Conservation (phyloP, 2,797 vertebrate genomes). For the Scolopax rusticola region DNA sequence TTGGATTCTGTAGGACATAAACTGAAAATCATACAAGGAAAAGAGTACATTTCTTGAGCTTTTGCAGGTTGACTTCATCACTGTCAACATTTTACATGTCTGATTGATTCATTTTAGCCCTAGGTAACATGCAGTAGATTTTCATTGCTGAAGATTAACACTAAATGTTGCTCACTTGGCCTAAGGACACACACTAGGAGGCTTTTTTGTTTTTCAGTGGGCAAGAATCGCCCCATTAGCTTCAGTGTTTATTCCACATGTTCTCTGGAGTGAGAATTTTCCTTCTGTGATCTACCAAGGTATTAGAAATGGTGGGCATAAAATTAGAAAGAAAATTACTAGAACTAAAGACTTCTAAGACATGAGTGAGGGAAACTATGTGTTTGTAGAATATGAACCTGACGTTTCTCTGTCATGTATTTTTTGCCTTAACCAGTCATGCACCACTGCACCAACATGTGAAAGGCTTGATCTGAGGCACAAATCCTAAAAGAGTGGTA, state of each 20-base stretch:
- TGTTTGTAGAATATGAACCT: background rate
- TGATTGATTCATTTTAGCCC: background rate
- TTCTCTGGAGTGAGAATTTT: conserved; percentile 45
- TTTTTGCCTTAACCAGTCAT: background rate
- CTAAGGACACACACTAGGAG: conserved; percentile 11
- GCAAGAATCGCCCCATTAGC: conserved; percentile 58
- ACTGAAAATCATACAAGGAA: background rate
- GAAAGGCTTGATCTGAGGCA: background rate
- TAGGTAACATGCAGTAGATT: background rate
- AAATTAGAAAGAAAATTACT: background rate
- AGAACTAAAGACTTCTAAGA: background rate
- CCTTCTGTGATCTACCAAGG: conserved; percentile 47
- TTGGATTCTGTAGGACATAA: background rate
- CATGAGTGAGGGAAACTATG: background rate
- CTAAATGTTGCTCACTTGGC: background rate
- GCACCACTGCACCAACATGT: background rate
- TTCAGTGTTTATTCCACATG: conserved; percentile 44
- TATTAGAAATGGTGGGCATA: conserved; percentile 34
- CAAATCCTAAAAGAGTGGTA: background rate
- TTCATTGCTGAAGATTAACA: background rate
- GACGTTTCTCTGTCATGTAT: background rate
- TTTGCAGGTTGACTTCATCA: background rate
- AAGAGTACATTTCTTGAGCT: background rate
- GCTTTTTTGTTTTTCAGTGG: conserved; percentile 32
- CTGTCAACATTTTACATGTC: conserved; percentile 8